Evolutionary conservation across 2,797 vertebrate species (phyloP).

Genomic region (Geotrypetes seraphini): DNA sequence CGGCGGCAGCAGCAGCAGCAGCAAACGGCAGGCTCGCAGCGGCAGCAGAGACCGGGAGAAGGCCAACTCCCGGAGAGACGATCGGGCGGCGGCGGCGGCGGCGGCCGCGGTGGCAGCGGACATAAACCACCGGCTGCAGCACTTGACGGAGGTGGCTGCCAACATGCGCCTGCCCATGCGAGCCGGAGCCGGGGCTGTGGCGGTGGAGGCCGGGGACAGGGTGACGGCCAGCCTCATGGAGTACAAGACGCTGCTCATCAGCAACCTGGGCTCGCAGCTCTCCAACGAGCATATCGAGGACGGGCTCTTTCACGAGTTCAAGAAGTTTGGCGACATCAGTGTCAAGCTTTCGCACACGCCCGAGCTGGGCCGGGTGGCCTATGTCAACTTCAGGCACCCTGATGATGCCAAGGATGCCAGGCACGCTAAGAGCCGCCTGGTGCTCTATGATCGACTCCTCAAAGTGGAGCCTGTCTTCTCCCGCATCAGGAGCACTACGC

Average conservation of each 20-base stretch:
- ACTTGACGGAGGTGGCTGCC: constrained; percentile 61
- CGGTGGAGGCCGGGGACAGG: constrained; percentile 53
- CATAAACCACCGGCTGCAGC: constrained; percentile 55
- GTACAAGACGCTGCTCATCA: constrained; percentile 91
- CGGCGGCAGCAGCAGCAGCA: constrained; percentile 28
- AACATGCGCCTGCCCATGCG: constrained; percentile 21
- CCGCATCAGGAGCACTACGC: constrained; percentile 75
- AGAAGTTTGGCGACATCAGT: constrained; percentile 92
- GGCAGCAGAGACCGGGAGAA: constrained; percentile 70
- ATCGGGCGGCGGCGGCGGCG: constrained; percentile 35
- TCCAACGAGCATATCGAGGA: constrained; percentile 90
- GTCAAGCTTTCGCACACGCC: constrained; percentile 91
- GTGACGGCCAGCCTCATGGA: constrained; percentile 60
- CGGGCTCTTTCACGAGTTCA: constrained; percentile 90
- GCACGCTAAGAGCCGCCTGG: constrained; percentile 77
- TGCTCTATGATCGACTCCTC: constrained; percentile 81
- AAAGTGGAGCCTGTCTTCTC: constrained; percentile 92
- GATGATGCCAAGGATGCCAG: constrained; percentile 87
- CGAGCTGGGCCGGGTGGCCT: constrained; percentile 85
- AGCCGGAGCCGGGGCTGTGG: constrained; percentile 27
- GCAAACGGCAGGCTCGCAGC: constrained; percentile 49
- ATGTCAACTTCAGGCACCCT: constrained; percentile 88
- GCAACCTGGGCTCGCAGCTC: constrained; percentile 83
- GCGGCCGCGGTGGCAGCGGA: constrained; percentile 36
- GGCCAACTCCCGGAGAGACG: constrained; percentile 20